phyloP scores from a whole-genome alignment of 2,113 vertebrate genomes.

The Neotoma lepida region DNA sequence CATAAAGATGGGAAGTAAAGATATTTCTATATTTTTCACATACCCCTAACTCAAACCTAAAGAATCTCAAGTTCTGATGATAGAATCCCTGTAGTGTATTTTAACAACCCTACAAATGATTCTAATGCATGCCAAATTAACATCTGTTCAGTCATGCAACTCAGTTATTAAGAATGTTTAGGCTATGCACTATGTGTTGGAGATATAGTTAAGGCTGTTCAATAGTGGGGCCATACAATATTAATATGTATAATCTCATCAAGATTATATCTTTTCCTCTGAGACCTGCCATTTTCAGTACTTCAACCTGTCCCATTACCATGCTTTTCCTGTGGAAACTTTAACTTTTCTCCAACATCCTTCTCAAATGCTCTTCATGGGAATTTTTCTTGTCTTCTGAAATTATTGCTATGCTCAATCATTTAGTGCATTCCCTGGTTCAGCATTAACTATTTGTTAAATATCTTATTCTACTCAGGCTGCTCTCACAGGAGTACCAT shows the following conservation, averaged over 20 bases:
- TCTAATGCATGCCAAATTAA: slow-evolving; percentile 2
- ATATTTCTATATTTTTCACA: not conserved
- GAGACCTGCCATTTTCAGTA: not conserved
- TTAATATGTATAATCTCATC: not conserved
- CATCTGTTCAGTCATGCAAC: not conserved
- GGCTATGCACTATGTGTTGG: not conserved
- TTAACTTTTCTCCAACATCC: not conserved
- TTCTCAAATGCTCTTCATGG: not conserved
- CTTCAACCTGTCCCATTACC: not conserved
- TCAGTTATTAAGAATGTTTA: not conserved
- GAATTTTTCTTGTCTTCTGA: not conserved
- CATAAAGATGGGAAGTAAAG: not conserved
- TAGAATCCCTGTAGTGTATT: not conserved
- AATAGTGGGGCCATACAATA: not conserved
- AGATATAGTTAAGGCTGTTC: not conserved
- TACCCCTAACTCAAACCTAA: not conserved
- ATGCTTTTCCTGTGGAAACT: not conserved
- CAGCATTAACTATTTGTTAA: not conserved
- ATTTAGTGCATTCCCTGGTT: not conserved
- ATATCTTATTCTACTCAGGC: not conserved
- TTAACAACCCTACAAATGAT: not conserved
- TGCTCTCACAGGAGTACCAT: not conserved
- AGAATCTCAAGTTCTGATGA: not conserved
- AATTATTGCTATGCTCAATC: not conserved
- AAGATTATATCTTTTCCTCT: not conserved